Evolutionary conservation across 2,888 invertebrate genomes (phyloP), one percentile per base, ranked within the genome.

Genomic region (Eristalis arbustorum): DNA sequence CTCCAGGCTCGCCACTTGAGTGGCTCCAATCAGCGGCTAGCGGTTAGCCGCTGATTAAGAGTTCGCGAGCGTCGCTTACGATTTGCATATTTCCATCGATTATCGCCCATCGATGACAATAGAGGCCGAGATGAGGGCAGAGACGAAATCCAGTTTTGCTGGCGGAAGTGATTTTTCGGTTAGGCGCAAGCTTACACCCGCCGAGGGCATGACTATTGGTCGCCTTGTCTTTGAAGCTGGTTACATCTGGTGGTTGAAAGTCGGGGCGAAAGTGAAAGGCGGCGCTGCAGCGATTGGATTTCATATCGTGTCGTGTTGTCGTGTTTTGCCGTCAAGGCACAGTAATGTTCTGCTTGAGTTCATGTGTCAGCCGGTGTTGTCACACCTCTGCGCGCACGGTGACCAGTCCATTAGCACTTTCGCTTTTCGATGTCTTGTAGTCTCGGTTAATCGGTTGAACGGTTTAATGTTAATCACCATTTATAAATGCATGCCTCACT

Each of bases 271-370:
- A 85, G 84, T 85, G 84, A 85, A 85, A 85, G 84, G 84, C 73
- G 13, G 63, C n/a, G 64, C 61, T 22, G 71, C 72, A 62, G 63
- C n/a, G n/a, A 72, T 85, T 81, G 68, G 63, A 68, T 85, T 81
- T 77, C 81, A 63, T 84, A 68, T 80, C 67, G 61, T 63, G 80
- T 71, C 75, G 57, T 61, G 49, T 18, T 49, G 49, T 49, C 71
- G 84, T 75, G 80, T 75, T 72, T 18, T 18, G 18, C 49, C 49
- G 49, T 18, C 49, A 75, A 75, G 42, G 57, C 67, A n/a, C n/a
- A 71, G 69, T 62, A 73, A 72, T 80, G 80, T 85, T 85, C 81
- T 85, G 84, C 81, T 77, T 69, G 81, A 81, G 77, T 85, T 85
- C 81, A 73, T 72, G 73, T 85, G 84, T 85, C 84, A 81, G 73